Evolutionary conservation across 2,888 invertebrate genomes (phyloP), one percentile per base, ranked within the genome.

Genomic region (Athalia cordata): DNA sequence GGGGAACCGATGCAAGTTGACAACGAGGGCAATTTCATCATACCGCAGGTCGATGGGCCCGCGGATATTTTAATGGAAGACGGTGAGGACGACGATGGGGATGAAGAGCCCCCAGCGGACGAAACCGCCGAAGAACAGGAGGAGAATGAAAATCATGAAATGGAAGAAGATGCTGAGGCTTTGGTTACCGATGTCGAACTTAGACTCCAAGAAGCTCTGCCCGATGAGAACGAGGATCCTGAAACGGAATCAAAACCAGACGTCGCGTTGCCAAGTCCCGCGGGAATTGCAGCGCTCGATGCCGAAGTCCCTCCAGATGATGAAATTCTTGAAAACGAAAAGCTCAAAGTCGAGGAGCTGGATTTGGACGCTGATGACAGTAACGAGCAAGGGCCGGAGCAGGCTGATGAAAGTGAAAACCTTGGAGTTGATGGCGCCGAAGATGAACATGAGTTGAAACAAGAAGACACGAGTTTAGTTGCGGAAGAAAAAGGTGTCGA

Each of bases 1-100:
- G 87, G 84, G 0, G 90, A 90, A 61, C 83, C 88, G 0, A 88
- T 90, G 88, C 89, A 90, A 80, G 88, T 90, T 0, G 90, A 90
- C 52, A 87, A 87, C 3, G 90, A 90, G 3, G 89, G 88, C 0
- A 90, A 88, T 77, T 87, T 89, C 52, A 85, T 90, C 3, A 89
- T 90, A 80, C 90, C 90, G 0, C 90, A 90, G 80, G 87, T 90
- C 0, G 90, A 90, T 62, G 90, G 90, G 3, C 83, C 87, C 5
- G 85, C 83, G 2, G 90, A 89, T 77, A 74, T 86, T 49, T 80
- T 88, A 0, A 83, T 88, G 3, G 87, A 88, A 0, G 89, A 88
- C 1, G 86, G 86, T 5, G 87, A 88, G 11, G 81, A 81, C 1
- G 84, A 84, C 9, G 64, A 66, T 5, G 79, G 55, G 0, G 80